phyloP scores from a whole-genome alignment of 2,888 invertebrate genomes.

The Mimumesa dahlbomi region DNA sequence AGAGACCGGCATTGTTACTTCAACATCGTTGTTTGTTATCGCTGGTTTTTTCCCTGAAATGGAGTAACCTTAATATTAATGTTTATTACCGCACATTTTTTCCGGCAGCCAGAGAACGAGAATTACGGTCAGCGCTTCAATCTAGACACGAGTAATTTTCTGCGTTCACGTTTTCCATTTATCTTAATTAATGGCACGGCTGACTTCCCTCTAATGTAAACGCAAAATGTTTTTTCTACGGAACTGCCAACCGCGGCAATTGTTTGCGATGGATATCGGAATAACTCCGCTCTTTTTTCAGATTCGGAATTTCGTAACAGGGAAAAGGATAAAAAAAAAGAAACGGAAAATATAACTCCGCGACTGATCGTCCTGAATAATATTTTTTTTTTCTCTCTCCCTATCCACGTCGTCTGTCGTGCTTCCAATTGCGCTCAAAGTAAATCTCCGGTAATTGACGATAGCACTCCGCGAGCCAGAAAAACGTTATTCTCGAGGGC shows the following conservation, averaged over 20 bases:
- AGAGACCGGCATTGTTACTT: slow-evolving; percentile 3
- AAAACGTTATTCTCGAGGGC: slow-evolving; percentile 32
- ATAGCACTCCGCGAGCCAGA: slow-evolving; percentile 5
- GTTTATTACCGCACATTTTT: slow-evolving; percentile 2
- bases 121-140: slow-evolving; percentile 1
- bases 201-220: no score
- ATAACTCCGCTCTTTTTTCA: no score
- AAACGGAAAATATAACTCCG: no score
- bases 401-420: neutral
- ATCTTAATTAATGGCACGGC: slow-evolving; percentile 3
- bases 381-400: neutral
- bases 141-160: neutral
- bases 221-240: no score
- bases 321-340: no score
- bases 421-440: slow-evolving; percentile 34
- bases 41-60: neutral
- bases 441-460: slow-evolving; percentile 50
- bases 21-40: slow-evolving; percentile 6
- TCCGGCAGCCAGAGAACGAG: neutral
- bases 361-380: no score
- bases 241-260: no score
- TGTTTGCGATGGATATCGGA: no score
- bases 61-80: slow-evolving; percentile 8
- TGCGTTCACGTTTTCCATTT: neutral
- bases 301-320: no score